Conservation (phyloP, 2,888 invertebrate genomes). For the Lottia gigantea region DNA sequence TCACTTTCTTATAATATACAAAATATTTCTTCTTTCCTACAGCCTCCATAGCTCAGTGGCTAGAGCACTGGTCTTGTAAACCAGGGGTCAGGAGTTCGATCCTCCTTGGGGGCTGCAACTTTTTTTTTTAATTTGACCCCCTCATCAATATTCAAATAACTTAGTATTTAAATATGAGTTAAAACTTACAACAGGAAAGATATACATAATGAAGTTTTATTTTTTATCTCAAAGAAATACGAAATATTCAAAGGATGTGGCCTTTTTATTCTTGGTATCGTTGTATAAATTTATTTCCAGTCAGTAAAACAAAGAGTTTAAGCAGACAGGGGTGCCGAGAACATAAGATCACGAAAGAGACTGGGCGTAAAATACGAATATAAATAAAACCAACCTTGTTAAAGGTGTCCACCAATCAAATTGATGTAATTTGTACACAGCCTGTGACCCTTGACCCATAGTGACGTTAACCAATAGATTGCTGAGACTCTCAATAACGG, state of each 20-base stretch:
- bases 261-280: too few relatives aligned
- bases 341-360: too few relatives aligned
- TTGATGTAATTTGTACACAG: slow-evolving; percentile 40
- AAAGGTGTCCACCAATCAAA: slow-evolving; percentile 54
- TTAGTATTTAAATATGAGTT: too few relatives aligned
- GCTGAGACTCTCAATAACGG: slow-evolving; percentile 46
- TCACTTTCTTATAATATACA: background rate
- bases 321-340: too few relatives aligned
- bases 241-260: too few relatives aligned
- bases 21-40: background rate
- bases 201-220: too few relatives aligned
- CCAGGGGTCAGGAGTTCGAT: slow-evolving; percentile 9
- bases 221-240: background rate
- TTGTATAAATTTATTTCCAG: too few relatives aligned
- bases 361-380: background rate
- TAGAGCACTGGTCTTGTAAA: slow-evolving; percentile 11
- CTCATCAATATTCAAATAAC: too few relatives aligned
- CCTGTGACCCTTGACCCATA: slow-evolving; percentile 33
- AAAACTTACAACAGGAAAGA: too few relatives aligned
- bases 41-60: slow-evolving; percentile 11
- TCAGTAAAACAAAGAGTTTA: too few relatives aligned
- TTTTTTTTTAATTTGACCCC: slow-evolving; percentile 8
- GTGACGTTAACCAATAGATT: slow-evolving; percentile 45
- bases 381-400: slow-evolving; percentile 45
- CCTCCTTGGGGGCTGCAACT: background rate